Conservation (phyloP, 2,888 invertebrate genomes). For the Parascotia fuliginaria region DNA sequence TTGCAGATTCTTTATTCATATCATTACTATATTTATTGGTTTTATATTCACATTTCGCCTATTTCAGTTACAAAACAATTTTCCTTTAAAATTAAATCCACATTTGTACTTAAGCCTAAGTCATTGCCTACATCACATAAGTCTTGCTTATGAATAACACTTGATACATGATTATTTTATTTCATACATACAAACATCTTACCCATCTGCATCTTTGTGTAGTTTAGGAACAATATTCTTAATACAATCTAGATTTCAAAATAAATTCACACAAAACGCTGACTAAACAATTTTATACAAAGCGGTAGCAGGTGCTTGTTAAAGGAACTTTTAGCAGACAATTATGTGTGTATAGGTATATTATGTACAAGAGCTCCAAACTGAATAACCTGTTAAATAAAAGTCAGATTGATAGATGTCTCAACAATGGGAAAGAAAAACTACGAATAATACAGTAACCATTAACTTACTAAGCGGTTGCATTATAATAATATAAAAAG, state of each 20-base stretch:
- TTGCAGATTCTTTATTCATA: slow-evolving; percentile 35
- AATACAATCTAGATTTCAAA: slow-evolving; percentile 5
- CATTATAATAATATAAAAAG: slow-evolving; percentile 16
- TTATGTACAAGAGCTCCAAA: slow-evolving; percentile 8
- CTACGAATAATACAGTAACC: slow-evolving; percentile 43
- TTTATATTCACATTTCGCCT: slow-evolving; percentile 82
- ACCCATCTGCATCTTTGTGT: slow-evolving; percentile 34
- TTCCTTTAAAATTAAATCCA: slow-evolving; percentile 74
- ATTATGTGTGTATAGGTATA: not conserved
- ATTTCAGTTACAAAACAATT: slow-evolving; percentile 83
- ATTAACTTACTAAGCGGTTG: too few relatives aligned
- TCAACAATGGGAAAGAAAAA: too few relatives aligned
- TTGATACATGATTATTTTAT: slow-evolving; percentile 32
- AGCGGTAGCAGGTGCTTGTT: not conserved
- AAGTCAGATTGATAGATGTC: slow-evolving; percentile 35
- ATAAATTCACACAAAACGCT: slow-evolving; percentile 9
- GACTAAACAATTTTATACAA: not conserved
- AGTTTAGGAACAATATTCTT: slow-evolving; percentile 16
- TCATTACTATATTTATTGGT: slow-evolving; percentile 81
- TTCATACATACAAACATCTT: slow-evolving; percentile 38
- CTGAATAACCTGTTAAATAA: not conserved
- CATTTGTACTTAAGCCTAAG: slow-evolving; percentile 79
- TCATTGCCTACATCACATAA: slow-evolving; percentile 80
- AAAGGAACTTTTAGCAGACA: too few relatives aligned
- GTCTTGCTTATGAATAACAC: slow-evolving; percentile 51